Evolutionary conservation across 2,888 invertebrate genomes (phyloP), one percentile per base, ranked within the genome.

Genomic region (Drosophila nr. perissopoda): DNA sequence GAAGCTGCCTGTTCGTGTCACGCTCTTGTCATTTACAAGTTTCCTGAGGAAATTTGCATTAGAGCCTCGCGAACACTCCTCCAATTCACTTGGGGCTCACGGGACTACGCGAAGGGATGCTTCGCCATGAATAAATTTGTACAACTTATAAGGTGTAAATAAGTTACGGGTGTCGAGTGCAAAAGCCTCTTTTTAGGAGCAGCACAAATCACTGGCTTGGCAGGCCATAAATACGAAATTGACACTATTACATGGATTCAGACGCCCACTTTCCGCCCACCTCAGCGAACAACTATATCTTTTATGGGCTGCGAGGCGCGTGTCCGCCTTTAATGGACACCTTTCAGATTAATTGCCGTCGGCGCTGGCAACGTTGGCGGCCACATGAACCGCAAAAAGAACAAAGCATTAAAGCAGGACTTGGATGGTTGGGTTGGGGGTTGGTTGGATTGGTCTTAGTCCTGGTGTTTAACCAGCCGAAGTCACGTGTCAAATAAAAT

Each of bases 401-500:
- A 89, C 90, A 86, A 85, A 86, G 88, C 88, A 84, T 77, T 84
- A 82, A 83, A 68, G 77, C 46, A 56, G 25, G 29, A 61, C 48
- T 48, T 29, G 70, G 31, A 8, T 29, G 38, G 54, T 21, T 25
- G 34, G 40, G 31, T 27, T 16, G 33, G 33, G 27, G 27, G 33
- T 46, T n/a, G 53, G 38, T 31, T 1, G 54, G 18, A 27, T 27
- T 34, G 42, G 58, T 29, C 29, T 40, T 29, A 21, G 58, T 31
- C 78, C 73, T 72, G 74, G 75, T 85, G 89, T 86, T 89, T 86
- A 89, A 86, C 85, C 85, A 88, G 89, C 83, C 88, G 86, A 82
- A 91, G 92, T 92, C 92, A 92, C 92, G 92, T 92, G 92, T 92
- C 92, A 91, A 91, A 92, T 92, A 91, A 92, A 92, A 92, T 92